Evolutionary conservation across 92 coral and sea anemone species (phyloP).

Genomic region (Zoanthus sansibaricus): DNA sequence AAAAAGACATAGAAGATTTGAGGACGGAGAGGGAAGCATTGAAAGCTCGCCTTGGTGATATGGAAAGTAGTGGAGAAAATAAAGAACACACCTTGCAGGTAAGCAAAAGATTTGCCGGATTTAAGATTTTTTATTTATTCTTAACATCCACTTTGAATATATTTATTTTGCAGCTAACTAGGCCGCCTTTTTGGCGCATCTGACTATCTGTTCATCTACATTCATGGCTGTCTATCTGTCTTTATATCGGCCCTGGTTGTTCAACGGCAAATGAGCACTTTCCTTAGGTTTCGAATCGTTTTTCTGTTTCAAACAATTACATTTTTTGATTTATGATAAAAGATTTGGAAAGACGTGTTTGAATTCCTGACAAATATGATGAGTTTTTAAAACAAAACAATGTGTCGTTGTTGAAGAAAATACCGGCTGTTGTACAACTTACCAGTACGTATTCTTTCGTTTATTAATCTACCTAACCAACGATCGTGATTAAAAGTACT

Average conservation of each 20-base stretch:
- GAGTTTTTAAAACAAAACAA: no score
- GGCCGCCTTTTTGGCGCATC: neutral
- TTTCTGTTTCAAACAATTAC: no score
- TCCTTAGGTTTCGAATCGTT: no score
- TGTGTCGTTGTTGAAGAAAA: no score
- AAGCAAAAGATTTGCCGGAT: slow-evolving; percentile 4
- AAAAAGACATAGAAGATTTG: slow-evolving; percentile 74
- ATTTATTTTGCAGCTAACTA: neutral
- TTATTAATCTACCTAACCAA: no score
- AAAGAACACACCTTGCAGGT: slow-evolving; percentile 84
- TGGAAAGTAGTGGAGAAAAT: slow-evolving; percentile 77
- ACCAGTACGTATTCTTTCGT: no score
- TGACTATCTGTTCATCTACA: neutral
- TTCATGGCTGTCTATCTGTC: neutral
- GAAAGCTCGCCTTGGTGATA: slow-evolving; percentile 73
- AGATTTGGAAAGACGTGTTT: no score
- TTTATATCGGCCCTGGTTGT: neutral
- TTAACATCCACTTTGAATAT: neutral
- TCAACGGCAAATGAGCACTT: neutral
- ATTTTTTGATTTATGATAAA: no score
- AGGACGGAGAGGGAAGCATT: slow-evolving; percentile 81
- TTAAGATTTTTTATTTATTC: no score
- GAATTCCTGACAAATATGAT: no score
- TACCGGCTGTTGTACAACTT: no score
- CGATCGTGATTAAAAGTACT: no score